Evolutionary conservation across 2,888 invertebrate genomes (phyloP).

Genomic region (Drosophila monieri): DNA sequence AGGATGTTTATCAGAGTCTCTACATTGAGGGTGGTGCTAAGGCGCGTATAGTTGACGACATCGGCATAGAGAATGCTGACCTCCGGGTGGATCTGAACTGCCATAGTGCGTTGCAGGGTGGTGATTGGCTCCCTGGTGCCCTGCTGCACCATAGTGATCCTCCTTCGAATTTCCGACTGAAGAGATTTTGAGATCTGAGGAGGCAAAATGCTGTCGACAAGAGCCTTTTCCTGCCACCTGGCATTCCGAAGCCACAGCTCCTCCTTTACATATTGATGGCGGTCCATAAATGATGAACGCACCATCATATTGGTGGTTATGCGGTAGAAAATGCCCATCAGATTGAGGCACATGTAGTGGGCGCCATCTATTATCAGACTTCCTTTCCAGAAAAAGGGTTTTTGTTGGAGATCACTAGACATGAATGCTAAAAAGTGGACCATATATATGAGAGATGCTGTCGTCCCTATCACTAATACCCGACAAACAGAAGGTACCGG

Average conservation of each 20-base stretch:
- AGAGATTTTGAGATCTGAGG: slow-evolving; percentile 90
- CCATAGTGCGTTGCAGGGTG: slow-evolving; percentile 77
- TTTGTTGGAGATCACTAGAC: not conserved
- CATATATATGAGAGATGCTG: not conserved
- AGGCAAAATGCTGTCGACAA: slow-evolving; percentile 94
- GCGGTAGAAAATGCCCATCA: slow-evolving; percentile 57
- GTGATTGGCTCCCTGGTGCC: not conserved
- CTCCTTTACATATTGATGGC: slow-evolving; percentile 58
- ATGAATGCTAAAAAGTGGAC: not conserved
- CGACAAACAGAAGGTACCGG: slow-evolving; percentile 3
- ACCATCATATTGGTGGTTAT: slow-evolving; percentile 47
- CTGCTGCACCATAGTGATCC: not conserved
- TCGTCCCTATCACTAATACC: not conserved
- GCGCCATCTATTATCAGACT: slow-evolving; percentile 13
- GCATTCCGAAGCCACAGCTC: slow-evolving; percentile 80
- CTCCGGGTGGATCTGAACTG: slow-evolving; percentile 92
- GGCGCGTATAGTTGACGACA: slow-evolving; percentile 93
- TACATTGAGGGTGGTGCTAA: slow-evolving; percentile 91
- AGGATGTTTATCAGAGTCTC: slow-evolving; percentile 92
- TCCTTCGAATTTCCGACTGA: slow-evolving; percentile 85
- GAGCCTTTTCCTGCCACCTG: slow-evolving; percentile 54
- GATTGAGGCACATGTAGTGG: slow-evolving; percentile 48
- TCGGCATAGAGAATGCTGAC: slow-evolving; percentile 96
- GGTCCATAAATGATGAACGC: slow-evolving; percentile 60
- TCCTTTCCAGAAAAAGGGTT: not conserved